Percentiles rank a stretch among this genome's conserved stretches.
phyloP scores from a whole-genome alignment of 2,797 vertebrate genomes.

The Enteromius viviparus region DNA sequence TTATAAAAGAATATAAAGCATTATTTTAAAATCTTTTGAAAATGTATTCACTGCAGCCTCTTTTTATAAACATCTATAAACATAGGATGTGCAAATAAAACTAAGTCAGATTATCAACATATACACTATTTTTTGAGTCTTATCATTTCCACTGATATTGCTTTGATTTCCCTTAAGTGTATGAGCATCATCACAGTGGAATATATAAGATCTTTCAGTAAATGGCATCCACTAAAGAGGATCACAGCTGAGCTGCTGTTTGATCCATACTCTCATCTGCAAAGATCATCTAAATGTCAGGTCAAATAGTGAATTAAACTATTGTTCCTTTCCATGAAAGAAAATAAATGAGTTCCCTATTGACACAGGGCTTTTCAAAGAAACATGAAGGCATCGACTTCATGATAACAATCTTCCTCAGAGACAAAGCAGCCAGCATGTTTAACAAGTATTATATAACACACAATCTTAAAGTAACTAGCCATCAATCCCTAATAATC shows the following conservation, averaged over 20 bases:
- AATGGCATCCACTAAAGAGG: slow-evolving; percentile 42
- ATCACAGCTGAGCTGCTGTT: slow-evolving; percentile 41
- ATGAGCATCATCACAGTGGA: slow-evolving; percentile 17
- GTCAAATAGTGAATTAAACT: slow-evolving; percentile 42
- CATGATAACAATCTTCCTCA: slow-evolving; percentile 43
- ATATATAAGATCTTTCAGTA: slow-evolving; percentile 28
- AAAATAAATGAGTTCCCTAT: slow-evolving; percentile 45
- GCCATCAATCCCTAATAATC: background rate
- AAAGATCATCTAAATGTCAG: slow-evolving; percentile 42
- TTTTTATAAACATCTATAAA: no score
- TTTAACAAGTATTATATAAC: slow-evolving; percentile 22
- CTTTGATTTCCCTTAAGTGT: background rate
- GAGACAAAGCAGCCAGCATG: slow-evolving; percentile 29
- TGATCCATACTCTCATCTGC: slow-evolving; percentile 39
- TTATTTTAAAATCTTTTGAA: no score
- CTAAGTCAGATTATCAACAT: no score
- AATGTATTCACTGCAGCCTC: no score
- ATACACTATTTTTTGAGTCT: no score
- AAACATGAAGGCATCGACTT: slow-evolving; percentile 35
- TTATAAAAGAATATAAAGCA: background rate
- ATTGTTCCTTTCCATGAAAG: slow-evolving; percentile 50
- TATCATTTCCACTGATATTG: no score
- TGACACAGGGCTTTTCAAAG: slow-evolving; percentile 44
- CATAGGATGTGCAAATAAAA: no score
- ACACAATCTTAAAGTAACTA: background rate